Evolutionary conservation across 2,797 vertebrate species (phyloP), one percentile per base, ranked within the genome.

Genomic region (Alauda arvensis): DNA sequence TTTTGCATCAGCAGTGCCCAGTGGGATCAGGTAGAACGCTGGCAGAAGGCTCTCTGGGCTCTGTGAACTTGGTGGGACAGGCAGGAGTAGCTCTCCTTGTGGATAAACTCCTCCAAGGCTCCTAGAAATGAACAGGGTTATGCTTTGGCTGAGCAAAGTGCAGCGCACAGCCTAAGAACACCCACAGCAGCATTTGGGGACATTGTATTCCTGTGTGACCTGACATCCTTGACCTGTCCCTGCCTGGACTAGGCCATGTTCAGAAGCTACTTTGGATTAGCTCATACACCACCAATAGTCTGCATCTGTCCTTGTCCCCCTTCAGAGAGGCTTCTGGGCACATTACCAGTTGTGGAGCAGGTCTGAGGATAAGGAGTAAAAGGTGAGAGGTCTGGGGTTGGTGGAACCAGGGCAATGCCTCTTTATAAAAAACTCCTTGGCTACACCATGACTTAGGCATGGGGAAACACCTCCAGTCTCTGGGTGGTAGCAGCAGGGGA

Each of bases 191-290:
- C 0, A 0, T 74, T 0, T 56, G 76, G 51, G 69, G 72, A 87
- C 0, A 0, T 12, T 48, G 31, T 1, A 2, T 56, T 83, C 2
- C 0, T 45, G 18, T 0, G 0, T 61, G 53, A 53, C 15, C 28
- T 85, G 65, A 31, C 6, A 13, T 12, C 31, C 39, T 77, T 79
- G 57, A 31, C 40, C 37, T 42, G 18, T 70, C 8, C 7, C 46
- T 77, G 42, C 3, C 59, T 87, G 79, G 16, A 10, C 77, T 68
- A 75, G 18, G 21, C 20, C 8, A 1, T 11, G 10, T 33, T 71
- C 29, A 56, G 72, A 82, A 92, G 19, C 12, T 86, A 18, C 39
- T 89, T 71, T 87, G 60, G 23, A 61, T 37, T 25, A 37, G 12
- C 17, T 86, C 31, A 5, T 34, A n/a, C 28, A 42, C 25, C 61